Conservation (phyloP, 2,113 vertebrate species). For the Solea solea region DNA sequence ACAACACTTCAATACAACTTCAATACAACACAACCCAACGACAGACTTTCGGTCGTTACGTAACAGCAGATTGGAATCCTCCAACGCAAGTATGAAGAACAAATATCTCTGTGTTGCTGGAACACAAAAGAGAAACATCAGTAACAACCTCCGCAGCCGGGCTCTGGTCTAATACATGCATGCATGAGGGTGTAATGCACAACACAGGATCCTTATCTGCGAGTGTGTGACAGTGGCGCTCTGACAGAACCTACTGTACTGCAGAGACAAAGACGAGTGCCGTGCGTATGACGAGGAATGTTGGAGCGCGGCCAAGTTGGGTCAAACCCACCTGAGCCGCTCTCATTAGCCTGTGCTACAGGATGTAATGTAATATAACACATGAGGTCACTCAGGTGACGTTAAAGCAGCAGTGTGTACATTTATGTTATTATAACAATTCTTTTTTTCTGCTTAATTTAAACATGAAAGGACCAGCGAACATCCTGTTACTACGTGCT, state of each 20-base stretch:
- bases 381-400: constrained; percentile 14
- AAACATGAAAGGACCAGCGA: too few relatives aligned
- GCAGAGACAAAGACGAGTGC: constrained; percentile 38
- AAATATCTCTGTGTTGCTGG: background rate
- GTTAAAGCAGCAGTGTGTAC: background rate
- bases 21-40: too few relatives aligned
- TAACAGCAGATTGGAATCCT: too few relatives aligned
- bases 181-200: constrained; percentile 29
- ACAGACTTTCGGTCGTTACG: too few relatives aligned
- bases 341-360: constrained; percentile 8
- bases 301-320: constrained; percentile 42
- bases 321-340: constrained; percentile 37
- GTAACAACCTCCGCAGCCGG: background rate
- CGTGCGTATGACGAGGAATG: constrained; percentile 30
- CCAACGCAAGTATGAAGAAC: background rate
- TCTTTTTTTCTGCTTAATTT: background rate
- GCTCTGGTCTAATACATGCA: constrained; percentile 7
- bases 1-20: too few relatives aligned
- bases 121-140: constrained; percentile 1
- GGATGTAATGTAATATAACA: constrained; percentile 5
- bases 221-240: constrained; percentile 20
- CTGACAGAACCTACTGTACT: constrained; percentile 7
- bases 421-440: too few relatives aligned
- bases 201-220: constrained; percentile 28
- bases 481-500: too few relatives aligned